Conservation (phyloP, 2,113 vertebrate species). For the Gopherus evgoodei region DNA sequence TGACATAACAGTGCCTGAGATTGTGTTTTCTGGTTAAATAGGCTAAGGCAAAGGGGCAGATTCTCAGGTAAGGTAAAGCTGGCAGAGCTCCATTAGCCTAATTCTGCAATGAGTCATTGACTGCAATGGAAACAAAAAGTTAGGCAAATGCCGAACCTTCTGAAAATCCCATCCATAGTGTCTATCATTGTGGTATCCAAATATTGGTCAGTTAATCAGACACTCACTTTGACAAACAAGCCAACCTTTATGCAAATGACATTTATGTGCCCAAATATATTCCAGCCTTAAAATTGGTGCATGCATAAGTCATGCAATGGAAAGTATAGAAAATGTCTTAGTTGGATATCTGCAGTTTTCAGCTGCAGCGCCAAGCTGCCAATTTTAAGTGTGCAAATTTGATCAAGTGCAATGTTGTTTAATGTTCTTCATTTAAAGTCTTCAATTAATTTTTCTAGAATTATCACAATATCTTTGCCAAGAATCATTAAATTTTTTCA, state of each 20-base stretch:
- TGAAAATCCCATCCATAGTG: background rate
- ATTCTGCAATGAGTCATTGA: background rate
- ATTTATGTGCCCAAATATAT: background rate
- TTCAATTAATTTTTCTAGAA: conserved; percentile 38
- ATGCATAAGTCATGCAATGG: background rate
- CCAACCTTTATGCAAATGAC: background rate
- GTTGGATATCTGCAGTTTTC: background rate
- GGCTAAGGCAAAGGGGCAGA: background rate
- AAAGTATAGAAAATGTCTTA: background rate
- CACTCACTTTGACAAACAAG: background rate
- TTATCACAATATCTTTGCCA: conserved; percentile 2
- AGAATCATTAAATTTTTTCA: conserved; percentile 41
- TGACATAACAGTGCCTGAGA: background rate
- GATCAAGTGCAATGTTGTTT: conserved; percentile 3
- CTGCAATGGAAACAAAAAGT: background rate
- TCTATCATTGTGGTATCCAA: accelerated
- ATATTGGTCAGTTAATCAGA: background rate
- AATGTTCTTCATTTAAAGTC: conserved; percentile 34
- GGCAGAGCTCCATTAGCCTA: background rate
- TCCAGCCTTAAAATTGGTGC: background rate
- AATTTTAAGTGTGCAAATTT: conserved; percentile 4
- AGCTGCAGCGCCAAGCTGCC: background rate
- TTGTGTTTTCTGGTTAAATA: background rate
- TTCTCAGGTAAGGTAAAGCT: background rate
- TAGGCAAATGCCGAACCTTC: background rate